Percentiles rank a stretch among this genome's conserved stretches.
Conservation (phyloP, 2,797 vertebrate genomes). For the Oreortyx pictus region DNA sequence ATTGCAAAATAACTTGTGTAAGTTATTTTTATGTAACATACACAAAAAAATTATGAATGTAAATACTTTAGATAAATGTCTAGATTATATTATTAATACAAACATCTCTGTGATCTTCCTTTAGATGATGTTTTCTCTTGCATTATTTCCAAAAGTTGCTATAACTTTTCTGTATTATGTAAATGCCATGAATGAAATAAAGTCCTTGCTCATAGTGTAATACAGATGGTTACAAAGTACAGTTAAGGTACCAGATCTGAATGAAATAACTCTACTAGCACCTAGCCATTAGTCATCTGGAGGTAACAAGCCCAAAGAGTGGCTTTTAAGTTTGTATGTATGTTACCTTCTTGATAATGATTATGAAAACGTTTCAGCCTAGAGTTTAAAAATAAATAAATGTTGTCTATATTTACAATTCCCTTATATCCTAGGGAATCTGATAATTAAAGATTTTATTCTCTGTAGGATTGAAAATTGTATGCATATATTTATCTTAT, state of each 20-base stretch:
- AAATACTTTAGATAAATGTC: background rate
- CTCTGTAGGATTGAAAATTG: background rate
- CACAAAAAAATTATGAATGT: background rate
- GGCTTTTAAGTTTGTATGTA: background rate
- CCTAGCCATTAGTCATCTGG: background rate
- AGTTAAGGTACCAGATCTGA: background rate
- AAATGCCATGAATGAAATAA: background rate
- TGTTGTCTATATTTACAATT: background rate
- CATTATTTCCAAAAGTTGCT: background rate
- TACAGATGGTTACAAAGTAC: background rate
- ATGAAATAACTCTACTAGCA: background rate
- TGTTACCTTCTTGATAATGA: background rate
- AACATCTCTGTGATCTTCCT: background rate
- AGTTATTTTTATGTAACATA: background rate
- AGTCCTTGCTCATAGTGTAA: background rate
- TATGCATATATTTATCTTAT: background rate
- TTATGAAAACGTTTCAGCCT: background rate
- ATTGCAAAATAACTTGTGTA: background rate
- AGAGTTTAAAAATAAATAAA: background rate
- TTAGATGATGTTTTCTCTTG: slow-evolving; percentile 12
- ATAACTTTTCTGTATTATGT: background rate
- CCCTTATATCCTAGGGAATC: background rate
- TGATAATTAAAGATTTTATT: background rate
- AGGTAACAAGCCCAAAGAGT: background rate
- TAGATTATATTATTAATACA: background rate